A percentile compares a stretch with the other conserved stretches of the same genome.
phyloP scores from a whole-genome alignment of 2,113 vertebrate species.

The Vanacampus margaritifer region DNA sequence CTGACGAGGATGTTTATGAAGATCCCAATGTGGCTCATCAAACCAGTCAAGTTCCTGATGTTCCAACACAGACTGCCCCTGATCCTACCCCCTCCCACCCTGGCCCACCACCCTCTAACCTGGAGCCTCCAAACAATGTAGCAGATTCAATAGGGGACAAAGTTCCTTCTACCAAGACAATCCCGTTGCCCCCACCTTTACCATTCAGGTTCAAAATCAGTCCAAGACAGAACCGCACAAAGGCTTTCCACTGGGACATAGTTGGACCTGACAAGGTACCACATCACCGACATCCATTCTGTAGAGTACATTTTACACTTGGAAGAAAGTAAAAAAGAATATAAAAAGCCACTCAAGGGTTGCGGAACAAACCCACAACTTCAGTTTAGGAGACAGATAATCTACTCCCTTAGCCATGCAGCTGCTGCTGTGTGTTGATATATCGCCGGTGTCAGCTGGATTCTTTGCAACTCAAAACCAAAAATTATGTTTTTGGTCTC shows the following conservation, averaged over 20 bases:
- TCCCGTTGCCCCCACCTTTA: constrained; percentile 40
- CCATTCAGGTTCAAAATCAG: neutral
- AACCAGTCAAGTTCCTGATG: neutral
- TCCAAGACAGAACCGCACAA: constrained; percentile 52
- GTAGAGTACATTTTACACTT: too few relatives aligned
- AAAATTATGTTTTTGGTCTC: too few relatives aligned
- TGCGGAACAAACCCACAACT: too few relatives aligned
- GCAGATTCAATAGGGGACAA: neutral
- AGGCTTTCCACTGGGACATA: constrained; percentile 76
- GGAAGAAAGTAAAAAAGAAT: too few relatives aligned
- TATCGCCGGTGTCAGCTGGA: too few relatives aligned
- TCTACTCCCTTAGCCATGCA: too few relatives aligned
- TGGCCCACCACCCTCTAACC: neutral
- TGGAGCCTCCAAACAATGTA: neutral
- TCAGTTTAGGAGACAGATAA: too few relatives aligned
- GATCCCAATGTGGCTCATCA: constrained; percentile 2
- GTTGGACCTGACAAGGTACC: constrained; percentile 69
- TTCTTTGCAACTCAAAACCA: too few relatives aligned
- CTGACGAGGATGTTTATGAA: neutral
- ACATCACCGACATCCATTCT: neutral
- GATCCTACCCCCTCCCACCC: neutral
- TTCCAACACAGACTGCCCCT: neutral
- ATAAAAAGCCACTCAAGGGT: too few relatives aligned
- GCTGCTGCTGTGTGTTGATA: too few relatives aligned
- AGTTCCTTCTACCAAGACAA: accelerated